These are phyloP conservation scores for Poecilobothrus nobilitatus DNA, from an alignment of 2,888 invertebrate species.

Conservation along the genomic window DNA sequence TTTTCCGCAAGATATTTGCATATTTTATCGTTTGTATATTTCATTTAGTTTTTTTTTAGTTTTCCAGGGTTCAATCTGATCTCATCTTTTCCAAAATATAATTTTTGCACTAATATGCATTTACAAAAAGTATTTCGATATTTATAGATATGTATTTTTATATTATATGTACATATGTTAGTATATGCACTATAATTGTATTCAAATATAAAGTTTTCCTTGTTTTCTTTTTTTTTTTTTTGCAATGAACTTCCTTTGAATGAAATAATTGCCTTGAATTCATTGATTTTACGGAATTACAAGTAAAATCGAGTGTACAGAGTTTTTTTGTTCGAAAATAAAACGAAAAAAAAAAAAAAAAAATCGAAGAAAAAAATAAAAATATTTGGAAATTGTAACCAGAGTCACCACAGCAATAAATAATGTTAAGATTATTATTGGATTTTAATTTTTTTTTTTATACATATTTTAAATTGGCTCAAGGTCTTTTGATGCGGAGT, in stretches of 20 bases:
- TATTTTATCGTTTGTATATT: neutral
- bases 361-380: neutral
- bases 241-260: neutral
- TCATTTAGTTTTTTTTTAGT: too few species aligned
- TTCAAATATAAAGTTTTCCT: neutral
- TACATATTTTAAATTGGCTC: neutral
- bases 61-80: too few species aligned
- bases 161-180: too few species aligned
- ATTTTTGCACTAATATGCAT: neutral
- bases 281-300: constrained; percentile 6
- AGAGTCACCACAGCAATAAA: neutral
- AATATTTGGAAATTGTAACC: neutral
- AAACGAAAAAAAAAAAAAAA: neutral
- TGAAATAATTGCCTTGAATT: constrained; percentile 1
- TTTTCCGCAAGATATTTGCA: neutral
- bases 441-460: neutral
- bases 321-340: neutral
- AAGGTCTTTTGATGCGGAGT: neutral
- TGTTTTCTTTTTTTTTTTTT: too few species aligned
- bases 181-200: neutral
- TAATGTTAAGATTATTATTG: neutral
- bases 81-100: neutral
- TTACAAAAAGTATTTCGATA: neutral
- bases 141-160: too few species aligned
- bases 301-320: neutral